Evolutionary conservation across 2,113 vertebrate species (phyloP), one percentile per base, ranked within the genome.

Genomic region (Odocoileus virginianus): DNA sequence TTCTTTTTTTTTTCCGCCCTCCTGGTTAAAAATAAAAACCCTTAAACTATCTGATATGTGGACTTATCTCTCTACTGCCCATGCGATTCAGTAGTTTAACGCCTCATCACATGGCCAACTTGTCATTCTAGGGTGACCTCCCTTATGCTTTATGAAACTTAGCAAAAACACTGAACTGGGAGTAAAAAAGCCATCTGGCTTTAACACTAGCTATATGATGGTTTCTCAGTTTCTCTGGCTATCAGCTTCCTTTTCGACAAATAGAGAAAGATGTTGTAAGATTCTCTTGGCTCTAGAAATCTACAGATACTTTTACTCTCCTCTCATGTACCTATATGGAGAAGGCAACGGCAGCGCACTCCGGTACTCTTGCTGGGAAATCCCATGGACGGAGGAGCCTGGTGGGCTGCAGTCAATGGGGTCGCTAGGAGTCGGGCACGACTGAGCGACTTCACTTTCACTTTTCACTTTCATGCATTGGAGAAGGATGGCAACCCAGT

Each of bases 261-360:
- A 40, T 1, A 67, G 36, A 71, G 21, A 67, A 78, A 43, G 76
- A 36, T 85, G 74, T 94, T 76, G 50, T 16, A 74, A 91, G 55
- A 36, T 79, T 60, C 12, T 94, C 33, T 92, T 90, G 45, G 17
- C 6, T 93, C 89, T 93, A 95, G 64, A 88, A 50, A 71, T 74
- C 61, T 36, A 84, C 16, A 40, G 5, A 33, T 55, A 61, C 43
- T 64, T 96, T 94, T 82, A 87, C 47, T 50, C 30, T 64, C 25
- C 52, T 28, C 9, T 92, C 6, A 71, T 30, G 25, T n/a, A 92
- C 19, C 50, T 92, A 10, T 30, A 15, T 60, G 7, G 47, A 50
- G 47, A 50, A 13, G 47, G 47, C 47, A 50, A 13, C 1, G 47
- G 13, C 47, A 50, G 0, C 3, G 0, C 13, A 14, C 47, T 50